Conservation (phyloP, 64 coral and sea anemone species). For the Dendrophyllia cribrosa region DNA sequence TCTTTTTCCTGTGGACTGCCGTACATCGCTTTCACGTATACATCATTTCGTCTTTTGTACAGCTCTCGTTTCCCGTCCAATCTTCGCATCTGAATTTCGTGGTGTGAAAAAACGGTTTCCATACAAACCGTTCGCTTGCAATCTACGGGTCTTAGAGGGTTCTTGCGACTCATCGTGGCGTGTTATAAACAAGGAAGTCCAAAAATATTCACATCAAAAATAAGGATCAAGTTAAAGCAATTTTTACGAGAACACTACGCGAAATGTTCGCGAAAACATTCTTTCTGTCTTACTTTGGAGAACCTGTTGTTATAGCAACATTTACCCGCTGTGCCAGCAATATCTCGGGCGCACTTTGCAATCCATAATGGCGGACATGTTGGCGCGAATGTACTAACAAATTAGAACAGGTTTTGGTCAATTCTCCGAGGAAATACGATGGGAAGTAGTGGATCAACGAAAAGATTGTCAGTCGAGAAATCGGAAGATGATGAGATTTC, state of each 20-base stretch:
- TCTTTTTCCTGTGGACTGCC: conserved; percentile 73
- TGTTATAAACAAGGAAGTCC: too few species aligned
- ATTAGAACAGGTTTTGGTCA: background rate
- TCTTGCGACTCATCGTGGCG: conserved; percentile 58
- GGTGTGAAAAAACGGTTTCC: conserved; percentile 64
- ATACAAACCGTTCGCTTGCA: conserved; percentile 58
- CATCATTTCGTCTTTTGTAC: conserved; percentile 61
- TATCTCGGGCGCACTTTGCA: background rate
- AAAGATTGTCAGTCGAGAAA: conserved; percentile 86
- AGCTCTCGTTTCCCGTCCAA: conserved; percentile 71
- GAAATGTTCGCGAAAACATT: background rate
- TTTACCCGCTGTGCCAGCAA: conserved; percentile 12
- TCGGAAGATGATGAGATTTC: conserved; percentile 61
- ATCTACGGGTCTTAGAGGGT: conserved; percentile 43
- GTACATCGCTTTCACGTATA: conserved; percentile 87
- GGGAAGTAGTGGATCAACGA: conserved; percentile 96
- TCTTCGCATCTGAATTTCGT: conserved; percentile 66
- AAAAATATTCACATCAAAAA: too few species aligned
- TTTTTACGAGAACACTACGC: background rate
- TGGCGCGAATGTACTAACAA: background rate
- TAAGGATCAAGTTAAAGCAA: too few species aligned
- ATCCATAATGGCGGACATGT: conserved; percentile 5
- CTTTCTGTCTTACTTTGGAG: background rate
- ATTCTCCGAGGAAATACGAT: conserved; percentile 10
- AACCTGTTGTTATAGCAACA: conserved; percentile 34